Conservation (phyloP, 2,888 invertebrate genomes). For the Nephrotoma flavescens region DNA sequence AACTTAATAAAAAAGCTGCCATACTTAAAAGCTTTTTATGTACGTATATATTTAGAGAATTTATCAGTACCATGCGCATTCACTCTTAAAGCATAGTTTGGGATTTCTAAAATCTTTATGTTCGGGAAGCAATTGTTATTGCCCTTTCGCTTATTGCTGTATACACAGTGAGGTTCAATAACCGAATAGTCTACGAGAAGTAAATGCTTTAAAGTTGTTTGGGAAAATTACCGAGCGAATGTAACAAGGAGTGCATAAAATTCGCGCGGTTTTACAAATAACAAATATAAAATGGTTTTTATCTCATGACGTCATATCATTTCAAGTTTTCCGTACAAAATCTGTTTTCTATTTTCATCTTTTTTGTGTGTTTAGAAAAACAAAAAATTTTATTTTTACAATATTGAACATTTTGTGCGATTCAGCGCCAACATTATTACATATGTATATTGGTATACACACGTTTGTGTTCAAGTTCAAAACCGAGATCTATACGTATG, state of each 20-base stretch:
- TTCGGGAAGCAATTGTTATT: not conserved
- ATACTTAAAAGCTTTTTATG: not conserved
- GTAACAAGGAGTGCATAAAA: no score
- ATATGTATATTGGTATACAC: not conserved
- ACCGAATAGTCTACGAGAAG: not conserved
- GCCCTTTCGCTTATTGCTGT: not conserved
- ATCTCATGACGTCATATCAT: not conserved
- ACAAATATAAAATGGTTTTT: no score
- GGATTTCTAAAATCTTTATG: not conserved
- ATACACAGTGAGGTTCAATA: not conserved
- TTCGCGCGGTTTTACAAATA: no score
- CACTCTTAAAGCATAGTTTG: not conserved
- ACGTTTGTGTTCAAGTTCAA: not conserved
- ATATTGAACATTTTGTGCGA: not conserved
- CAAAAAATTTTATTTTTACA: not conserved
- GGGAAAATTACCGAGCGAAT: no score
- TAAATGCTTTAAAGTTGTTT: not conserved
- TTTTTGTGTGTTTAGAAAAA: not conserved
- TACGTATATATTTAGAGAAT: not conserved
- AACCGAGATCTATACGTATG: not conserved
- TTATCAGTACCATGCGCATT: not conserved
- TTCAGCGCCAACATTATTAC: not conserved
- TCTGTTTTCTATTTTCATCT: not conserved
- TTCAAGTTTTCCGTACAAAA: not conserved
- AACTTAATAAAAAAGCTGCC: not conserved